Conservation (phyloP, 2,797 vertebrate genomes). For the Etheostoma nigrum region DNA sequence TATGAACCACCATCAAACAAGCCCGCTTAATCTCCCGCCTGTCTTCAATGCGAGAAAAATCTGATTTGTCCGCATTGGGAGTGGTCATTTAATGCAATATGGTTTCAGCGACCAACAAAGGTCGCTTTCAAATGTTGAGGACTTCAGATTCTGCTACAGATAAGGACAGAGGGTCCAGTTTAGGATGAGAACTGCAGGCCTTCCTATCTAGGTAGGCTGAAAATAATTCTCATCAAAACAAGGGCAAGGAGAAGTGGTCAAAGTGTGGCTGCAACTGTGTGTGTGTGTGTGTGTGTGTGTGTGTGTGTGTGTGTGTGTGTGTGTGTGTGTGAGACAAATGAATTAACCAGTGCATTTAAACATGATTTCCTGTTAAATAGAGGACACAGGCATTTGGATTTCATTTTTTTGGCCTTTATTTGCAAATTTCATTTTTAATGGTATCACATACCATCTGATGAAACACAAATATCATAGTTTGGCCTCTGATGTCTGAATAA, state of each 20-base stretch:
- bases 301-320: slow-evolving; percentile 29
- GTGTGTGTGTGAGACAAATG: neutral
- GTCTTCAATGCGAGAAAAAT: slow-evolving; percentile 46
- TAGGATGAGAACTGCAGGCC: too few species aligned
- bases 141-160: neutral
- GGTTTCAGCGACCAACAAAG: slow-evolving; percentile 26
- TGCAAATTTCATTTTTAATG: too few species aligned
- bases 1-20: slow-evolving; percentile 2
- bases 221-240: slow-evolving; percentile 20
- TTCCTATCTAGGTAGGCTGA: neutral
- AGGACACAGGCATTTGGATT: too few species aligned
- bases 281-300: slow-evolving; percentile 27
- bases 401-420: too few species aligned
- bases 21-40: slow-evolving; percentile 2
- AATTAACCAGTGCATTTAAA: too few species aligned
- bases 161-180: slow-evolving; percentile 11
- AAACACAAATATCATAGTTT: too few species aligned
- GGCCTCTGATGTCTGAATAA: too few species aligned
- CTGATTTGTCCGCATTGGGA: neutral
- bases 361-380: too few species aligned
- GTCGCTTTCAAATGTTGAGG: slow-evolving; percentile 27
- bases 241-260: neutral
- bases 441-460: too few species aligned
- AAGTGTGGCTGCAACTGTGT: neutral
- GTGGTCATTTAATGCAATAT: slow-evolving; percentile 18